Percentiles rank a stretch among this genome's conserved stretches.
Conservation (phyloP, 2,113 vertebrate genomes). For the Tonatia bakeri region DNA sequence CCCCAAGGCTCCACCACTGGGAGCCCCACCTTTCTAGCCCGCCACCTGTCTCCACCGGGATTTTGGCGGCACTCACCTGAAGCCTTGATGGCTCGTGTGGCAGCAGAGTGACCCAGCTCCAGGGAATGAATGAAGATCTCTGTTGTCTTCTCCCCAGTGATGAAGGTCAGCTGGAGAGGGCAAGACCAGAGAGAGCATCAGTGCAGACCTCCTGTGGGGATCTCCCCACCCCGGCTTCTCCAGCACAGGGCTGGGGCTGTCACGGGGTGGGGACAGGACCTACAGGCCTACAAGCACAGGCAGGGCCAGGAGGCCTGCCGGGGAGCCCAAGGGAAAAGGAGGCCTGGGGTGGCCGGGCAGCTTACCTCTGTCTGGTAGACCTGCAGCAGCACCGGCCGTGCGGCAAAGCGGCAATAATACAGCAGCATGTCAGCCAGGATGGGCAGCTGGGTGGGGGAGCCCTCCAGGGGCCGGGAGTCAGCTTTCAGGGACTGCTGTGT, state of each 20-base stretch:
- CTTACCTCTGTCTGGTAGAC: constrained; percentile 95
- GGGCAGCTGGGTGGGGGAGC: constrained; percentile 83
- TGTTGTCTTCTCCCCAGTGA: constrained; percentile 87
- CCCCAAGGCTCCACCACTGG: neutral
- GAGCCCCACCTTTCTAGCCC: accelerated
- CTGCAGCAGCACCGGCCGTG: constrained; percentile 88
- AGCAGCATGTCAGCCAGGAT: constrained; percentile 96
- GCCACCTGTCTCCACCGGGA: accelerated
- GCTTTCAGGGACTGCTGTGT: constrained; percentile 85
- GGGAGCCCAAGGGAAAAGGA: neutral
- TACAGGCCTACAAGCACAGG: neutral
- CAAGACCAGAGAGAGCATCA: neutral
- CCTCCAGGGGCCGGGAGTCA: constrained; percentile 80
- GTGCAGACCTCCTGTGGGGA: neutral
- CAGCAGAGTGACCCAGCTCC: constrained; percentile 93
- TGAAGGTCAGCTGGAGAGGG: constrained; percentile 87
- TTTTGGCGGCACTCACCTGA: constrained; percentile 84
- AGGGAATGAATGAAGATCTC: constrained; percentile 97
- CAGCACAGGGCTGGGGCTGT: neutral
- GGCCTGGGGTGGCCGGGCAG: neutral
- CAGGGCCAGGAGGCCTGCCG: neutral
- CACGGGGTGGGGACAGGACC: neutral
- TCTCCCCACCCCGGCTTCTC: no score
- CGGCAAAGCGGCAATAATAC: constrained; percentile 93
- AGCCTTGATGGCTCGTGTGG: constrained; percentile 93